Evolutionary conservation across 2,888 invertebrate genomes (phyloP).

Genomic region (Schrankia costaestrigalis): DNA sequence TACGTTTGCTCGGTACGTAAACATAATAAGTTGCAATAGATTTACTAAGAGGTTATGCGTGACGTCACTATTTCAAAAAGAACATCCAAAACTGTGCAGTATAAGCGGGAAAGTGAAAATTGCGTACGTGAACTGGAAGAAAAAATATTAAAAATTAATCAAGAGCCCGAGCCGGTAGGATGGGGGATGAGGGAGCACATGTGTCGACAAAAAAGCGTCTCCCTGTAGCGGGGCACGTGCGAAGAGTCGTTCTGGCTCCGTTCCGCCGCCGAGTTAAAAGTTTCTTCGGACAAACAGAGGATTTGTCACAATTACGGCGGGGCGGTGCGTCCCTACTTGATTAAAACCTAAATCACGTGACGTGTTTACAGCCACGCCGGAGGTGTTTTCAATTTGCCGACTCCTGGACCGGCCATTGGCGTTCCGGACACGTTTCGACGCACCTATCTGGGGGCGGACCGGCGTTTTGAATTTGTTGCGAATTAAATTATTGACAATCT

Average conservation of each 20-base stretch:
- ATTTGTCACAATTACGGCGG: conserved; percentile 80
- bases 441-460: conserved; percentile 72
- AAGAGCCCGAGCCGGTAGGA: conserved; percentile 47
- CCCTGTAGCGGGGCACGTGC: conserved; percentile 72
- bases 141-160: conserved; percentile 81
- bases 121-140: conserved; percentile 79
- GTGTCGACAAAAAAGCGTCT: conserved; percentile 78
- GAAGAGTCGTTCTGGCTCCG: conserved; percentile 71
- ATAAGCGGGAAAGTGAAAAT: conserved; percentile 76
- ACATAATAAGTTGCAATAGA: conserved; percentile 42
- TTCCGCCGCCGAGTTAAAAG: conserved; percentile 75
- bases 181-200: conserved; percentile 63
- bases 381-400: conserved; percentile 81
- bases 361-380: conserved; percentile 79
- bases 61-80: conserved; percentile 36
- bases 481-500: conserved; percentile 79
- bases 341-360: conserved; percentile 82
- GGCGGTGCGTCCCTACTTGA: conserved; percentile 78
- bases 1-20: conserved; percentile 15
- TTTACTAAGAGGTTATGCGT: conserved; percentile 40
- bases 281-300: conserved; percentile 80
- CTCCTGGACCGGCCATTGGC: conserved; percentile 72
- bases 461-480: conserved; percentile 77
- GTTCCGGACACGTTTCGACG: conserved; percentile 75
- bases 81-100: conserved; percentile 43